Conservation (phyloP, 2,113 vertebrate genomes). For the Syrrhaptes paradoxus region DNA sequence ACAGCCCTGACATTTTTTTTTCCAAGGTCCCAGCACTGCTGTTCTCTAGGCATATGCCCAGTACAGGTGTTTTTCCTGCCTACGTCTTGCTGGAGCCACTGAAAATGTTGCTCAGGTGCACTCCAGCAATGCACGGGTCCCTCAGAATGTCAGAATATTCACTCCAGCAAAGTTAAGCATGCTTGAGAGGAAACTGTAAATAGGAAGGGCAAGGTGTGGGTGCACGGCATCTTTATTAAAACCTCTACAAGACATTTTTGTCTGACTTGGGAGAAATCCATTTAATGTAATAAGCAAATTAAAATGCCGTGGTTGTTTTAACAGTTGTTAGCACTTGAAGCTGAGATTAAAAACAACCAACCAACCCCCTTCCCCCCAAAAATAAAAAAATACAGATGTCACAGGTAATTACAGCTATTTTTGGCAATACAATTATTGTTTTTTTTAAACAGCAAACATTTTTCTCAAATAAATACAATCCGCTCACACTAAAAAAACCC, state of each 20-base stretch:
- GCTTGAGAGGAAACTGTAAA: neutral
- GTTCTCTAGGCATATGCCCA: fast-evolving
- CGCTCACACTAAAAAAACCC: slow-evolving; percentile 37
- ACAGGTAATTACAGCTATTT: slow-evolving; percentile 54
- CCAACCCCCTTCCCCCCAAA: neutral
- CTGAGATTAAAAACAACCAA: slow-evolving; percentile 22
- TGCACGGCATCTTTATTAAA: neutral
- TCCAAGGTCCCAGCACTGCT: neutral
- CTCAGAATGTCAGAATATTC: neutral
- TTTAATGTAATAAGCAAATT: slow-evolving; percentile 47
- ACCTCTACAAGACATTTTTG: neutral
- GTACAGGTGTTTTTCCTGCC: fast-evolving
- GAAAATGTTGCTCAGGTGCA: neutral
- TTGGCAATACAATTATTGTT: slow-evolving; percentile 37
- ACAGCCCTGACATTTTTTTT: neutral
- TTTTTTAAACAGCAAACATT: slow-evolving; percentile 32
- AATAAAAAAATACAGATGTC: slow-evolving; percentile 61
- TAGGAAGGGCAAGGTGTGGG: neutral
- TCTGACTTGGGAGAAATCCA: neutral
- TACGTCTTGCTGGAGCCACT: neutral
- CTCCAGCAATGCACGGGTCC: fast-evolving
- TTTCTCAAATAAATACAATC: slow-evolving; percentile 67
- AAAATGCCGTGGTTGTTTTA: neutral
- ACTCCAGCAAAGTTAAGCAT: neutral
- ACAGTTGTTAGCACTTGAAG: slow-evolving; percentile 10